These are phyloP conservation scores for Lithobates sylvaticus DNA, from an alignment of 2,797 vertebrate species.

Conservation along the genomic window DNA sequence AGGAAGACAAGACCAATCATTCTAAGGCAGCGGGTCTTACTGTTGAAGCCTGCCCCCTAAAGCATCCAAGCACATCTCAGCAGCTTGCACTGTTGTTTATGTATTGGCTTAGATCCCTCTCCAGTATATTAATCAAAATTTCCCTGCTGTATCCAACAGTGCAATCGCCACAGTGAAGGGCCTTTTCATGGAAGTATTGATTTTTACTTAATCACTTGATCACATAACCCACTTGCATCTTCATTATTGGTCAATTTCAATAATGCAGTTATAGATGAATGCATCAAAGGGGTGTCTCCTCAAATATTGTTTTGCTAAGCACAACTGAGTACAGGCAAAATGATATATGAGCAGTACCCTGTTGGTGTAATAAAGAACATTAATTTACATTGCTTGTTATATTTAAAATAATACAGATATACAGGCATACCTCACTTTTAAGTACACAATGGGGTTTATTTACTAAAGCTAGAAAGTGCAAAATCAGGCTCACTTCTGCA, in stretches of 20 bases:
- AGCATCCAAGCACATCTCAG: conserved; percentile 29
- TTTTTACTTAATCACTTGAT: conserved; percentile 60
- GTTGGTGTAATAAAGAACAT: not conserved
- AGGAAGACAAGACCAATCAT: conserved; percentile 19
- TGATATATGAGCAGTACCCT: not conserved
- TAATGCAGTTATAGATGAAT: conserved; percentile 16
- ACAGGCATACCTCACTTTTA: too few species aligned
- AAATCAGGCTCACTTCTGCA: too few species aligned
- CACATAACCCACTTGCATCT: conserved; percentile 40
- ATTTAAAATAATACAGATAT: not conserved
- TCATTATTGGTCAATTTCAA: conserved; percentile 54
- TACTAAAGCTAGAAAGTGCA: too few species aligned
- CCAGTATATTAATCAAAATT: conserved; percentile 60
- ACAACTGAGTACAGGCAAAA: not conserved
- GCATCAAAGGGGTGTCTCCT: conserved; percentile 10
- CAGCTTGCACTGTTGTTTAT: conserved; percentile 54
- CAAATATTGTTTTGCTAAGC: not conserved
- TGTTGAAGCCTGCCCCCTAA: conserved; percentile 22
- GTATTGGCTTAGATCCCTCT: conserved; percentile 45
- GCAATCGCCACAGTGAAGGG: conserved; percentile 41
- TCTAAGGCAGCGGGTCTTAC: conserved; percentile 16
- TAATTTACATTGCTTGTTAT: not conserved
- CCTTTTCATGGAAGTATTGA: conserved; percentile 54
- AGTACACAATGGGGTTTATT: too few species aligned
- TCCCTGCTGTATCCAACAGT: conserved; percentile 46